Percentiles rank a stretch among this genome's conserved stretches.
phyloP scores from a whole-genome alignment of 2,888 invertebrate species.

The Dynastes tityus region DNA sequence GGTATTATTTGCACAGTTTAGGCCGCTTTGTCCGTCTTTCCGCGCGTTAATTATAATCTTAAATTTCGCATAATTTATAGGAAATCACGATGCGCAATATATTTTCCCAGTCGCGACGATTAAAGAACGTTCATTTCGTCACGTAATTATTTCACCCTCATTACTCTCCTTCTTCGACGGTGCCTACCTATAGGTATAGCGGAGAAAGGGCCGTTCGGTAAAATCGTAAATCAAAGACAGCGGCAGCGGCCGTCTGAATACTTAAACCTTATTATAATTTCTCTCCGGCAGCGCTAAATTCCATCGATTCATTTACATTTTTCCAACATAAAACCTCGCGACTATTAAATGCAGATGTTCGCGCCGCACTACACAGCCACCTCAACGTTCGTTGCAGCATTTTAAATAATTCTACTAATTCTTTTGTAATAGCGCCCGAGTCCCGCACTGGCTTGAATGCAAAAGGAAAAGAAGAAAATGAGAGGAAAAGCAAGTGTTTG shows the following conservation, averaged over 20 bases:
- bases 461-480: neutral
- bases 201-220: neutral
- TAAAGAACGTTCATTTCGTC: neutral
- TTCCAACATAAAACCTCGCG: slow-evolving; percentile 26
- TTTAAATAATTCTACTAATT: slow-evolving; percentile 2
- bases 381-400: neutral
- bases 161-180: neutral
- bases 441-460: neutral
- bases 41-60: no score
- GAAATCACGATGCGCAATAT: neutral
- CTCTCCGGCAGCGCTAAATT: slow-evolving; percentile 14
- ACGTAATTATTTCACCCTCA: slow-evolving; percentile 14
- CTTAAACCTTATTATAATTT: slow-evolving; percentile 33
- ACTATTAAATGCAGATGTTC: slow-evolving; percentile 29
- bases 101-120: neutral
- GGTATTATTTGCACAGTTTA: no score
- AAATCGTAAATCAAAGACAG: slow-evolving; percentile 27
- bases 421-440: neutral
- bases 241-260: slow-evolving; percentile 6
- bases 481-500: neutral
- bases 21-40: neutral
- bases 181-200: no score
- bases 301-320: slow-evolving; percentile 37
- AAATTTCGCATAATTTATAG: no score
- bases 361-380: no score